phyloP scores from a whole-genome alignment of 1,140 invertebrate genomes.

The Brachionus plicatilis region DNA sequence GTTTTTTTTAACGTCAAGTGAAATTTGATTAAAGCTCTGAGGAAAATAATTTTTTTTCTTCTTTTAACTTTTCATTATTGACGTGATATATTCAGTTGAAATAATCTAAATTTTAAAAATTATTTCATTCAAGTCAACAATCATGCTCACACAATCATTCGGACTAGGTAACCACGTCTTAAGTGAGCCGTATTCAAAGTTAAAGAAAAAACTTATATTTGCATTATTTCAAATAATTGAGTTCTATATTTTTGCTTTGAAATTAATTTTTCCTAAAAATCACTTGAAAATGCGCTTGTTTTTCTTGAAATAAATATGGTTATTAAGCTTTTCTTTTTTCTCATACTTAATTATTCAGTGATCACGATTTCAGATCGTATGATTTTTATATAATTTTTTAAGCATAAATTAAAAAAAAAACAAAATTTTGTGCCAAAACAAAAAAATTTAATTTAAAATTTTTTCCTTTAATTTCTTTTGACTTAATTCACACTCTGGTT shows the following conservation, averaged over 20 bases:
- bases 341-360: not conserved
- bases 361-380: not conserved
- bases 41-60: no score
- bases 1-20: no score
- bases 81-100: no score
- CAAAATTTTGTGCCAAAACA: not conserved
- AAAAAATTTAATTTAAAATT: not conserved
- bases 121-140: no score
- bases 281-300: not conserved
- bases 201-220: no score
- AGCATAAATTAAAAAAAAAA: not conserved
- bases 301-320: not conserved
- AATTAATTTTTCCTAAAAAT: not conserved
- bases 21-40: no score
- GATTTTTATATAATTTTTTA: not conserved
- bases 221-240: no score
- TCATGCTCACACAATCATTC: no score
- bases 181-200: no score
- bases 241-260: not conserved
- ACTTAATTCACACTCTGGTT: not conserved
- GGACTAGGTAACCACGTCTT: no score
- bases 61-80: no score
- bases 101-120: no score
- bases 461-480: not conserved
- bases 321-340: not conserved